Conservation (phyloP, 2,797 vertebrate species). For the Myotis daubentonii region DNA sequence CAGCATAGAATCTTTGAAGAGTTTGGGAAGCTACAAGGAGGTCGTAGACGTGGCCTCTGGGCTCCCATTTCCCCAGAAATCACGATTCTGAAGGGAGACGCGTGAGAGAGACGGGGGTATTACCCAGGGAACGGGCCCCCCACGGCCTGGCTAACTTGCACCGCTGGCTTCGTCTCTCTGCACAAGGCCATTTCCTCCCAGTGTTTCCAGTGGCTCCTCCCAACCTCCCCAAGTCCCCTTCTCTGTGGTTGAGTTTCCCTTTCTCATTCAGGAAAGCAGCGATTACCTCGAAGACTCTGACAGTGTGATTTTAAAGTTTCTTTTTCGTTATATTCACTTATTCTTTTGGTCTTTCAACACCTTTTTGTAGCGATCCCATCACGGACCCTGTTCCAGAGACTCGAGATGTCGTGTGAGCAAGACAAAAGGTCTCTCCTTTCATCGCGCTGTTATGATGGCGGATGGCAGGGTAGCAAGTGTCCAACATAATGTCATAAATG, state of each 20-base stretch:
- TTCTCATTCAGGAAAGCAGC: conserved; percentile 49
- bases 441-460: not conserved
- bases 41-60: not conserved
- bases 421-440: not conserved
- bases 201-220: not conserved
- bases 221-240: not conserved
- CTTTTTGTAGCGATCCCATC: not conserved
- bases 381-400: not conserved
- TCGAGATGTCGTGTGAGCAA: not conserved
- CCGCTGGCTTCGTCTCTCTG: not conserved
- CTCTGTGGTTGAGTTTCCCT: conserved; percentile 12
- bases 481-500: not conserved
- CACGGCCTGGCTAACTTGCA: not conserved
- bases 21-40: not conserved
- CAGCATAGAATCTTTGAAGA: not conserved
- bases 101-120: not conserved
- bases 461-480: not conserved
- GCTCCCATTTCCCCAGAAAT: not conserved
- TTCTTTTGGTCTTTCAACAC: conserved; percentile 17
- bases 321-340: conserved; percentile 15
- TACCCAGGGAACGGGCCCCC: not conserved
- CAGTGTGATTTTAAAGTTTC: conserved; percentile 27
- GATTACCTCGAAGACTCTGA: conserved; percentile 23
- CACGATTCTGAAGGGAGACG: not conserved
- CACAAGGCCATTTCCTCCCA: not conserved